Conservation (phyloP, 2,797 vertebrate species). For the Pempheris klunzingeri region DNA sequence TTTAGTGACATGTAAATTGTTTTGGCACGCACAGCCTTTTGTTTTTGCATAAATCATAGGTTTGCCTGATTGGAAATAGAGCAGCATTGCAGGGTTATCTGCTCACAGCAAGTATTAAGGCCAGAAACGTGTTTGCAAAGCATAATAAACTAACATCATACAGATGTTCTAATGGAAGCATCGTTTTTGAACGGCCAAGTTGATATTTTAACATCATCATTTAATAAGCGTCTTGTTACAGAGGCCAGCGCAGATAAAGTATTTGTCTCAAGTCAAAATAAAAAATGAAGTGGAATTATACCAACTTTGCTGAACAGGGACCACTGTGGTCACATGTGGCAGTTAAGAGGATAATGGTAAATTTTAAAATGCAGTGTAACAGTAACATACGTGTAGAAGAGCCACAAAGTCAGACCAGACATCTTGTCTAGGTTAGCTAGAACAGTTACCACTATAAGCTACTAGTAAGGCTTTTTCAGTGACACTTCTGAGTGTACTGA, state of each 20-base stretch:
- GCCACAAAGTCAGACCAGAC: too few species aligned
- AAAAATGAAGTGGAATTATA: too few species aligned
- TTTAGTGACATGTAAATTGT: conserved; percentile 72
- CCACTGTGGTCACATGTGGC: not conserved
- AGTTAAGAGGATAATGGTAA: not conserved
- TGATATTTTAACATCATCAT: not conserved
- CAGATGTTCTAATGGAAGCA: not conserved
- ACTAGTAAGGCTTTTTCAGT: not conserved
- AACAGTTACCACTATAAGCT: not conserved
- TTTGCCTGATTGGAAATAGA: conserved; percentile 28
- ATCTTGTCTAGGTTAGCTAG: too few species aligned
- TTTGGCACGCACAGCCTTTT: conserved; percentile 41
- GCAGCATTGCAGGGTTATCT: not conserved
- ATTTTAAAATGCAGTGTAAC: not conserved
- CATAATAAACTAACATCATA: not conserved
- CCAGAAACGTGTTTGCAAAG: not conserved
- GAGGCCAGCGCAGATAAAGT: not conserved
- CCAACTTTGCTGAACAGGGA: not conserved
- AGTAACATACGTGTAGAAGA: not conserved
- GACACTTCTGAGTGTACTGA: not conserved
- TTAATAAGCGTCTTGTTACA: not conserved
- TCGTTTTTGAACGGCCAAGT: not conserved
- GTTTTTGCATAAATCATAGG: conserved; percentile 59
- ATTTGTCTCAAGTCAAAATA: not conserved
- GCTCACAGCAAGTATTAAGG: not conserved